Conservation (phyloP, 2,888 invertebrate genomes). For the Hipparchia semele region DNA sequence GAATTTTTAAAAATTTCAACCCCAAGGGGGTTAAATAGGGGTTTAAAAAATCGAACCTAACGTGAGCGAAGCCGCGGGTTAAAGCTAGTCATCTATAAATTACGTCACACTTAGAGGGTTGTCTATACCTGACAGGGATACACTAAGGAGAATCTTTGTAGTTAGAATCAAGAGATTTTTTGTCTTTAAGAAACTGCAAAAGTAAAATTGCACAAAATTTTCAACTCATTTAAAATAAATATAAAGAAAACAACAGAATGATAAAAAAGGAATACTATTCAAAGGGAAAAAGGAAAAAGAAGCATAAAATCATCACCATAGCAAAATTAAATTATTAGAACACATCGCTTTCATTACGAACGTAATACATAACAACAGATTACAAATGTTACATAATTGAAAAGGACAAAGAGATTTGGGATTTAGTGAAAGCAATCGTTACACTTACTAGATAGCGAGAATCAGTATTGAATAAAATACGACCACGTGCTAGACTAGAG, state of each 20-base stretch:
- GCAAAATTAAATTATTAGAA: not conserved
- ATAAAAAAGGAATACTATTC: no score
- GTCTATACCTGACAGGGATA: not conserved
- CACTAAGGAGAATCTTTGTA: not conserved
- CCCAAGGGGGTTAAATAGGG: no score
- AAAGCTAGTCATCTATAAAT: slow-evolving; percentile 5
- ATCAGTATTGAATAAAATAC: slow-evolving; percentile 16
- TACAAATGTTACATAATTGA: slow-evolving; percentile 12
- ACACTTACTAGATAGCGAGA: not conserved
- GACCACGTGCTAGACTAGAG: slow-evolving; percentile 1
- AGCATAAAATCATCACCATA: not conserved
- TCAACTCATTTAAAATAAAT: no score
- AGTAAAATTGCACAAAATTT: no score
- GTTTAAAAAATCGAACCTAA: no score
- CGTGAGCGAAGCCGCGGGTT: no score
- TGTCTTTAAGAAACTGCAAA: no score
- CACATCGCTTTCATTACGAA: slow-evolving; percentile 7
- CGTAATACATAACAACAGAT: slow-evolving; percentile 7
- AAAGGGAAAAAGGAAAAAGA: not conserved
- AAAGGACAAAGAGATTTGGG: slow-evolving; percentile 21
- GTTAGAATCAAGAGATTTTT: no score
- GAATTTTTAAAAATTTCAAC: no score
- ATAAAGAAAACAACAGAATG: no score
- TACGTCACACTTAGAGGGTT: not conserved
- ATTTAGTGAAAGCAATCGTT: slow-evolving; percentile 16